These are phyloP conservation scores for Notothenia rossii DNA, from an alignment of 2,113 vertebrate genomes.

Conservation along the genomic window DNA sequence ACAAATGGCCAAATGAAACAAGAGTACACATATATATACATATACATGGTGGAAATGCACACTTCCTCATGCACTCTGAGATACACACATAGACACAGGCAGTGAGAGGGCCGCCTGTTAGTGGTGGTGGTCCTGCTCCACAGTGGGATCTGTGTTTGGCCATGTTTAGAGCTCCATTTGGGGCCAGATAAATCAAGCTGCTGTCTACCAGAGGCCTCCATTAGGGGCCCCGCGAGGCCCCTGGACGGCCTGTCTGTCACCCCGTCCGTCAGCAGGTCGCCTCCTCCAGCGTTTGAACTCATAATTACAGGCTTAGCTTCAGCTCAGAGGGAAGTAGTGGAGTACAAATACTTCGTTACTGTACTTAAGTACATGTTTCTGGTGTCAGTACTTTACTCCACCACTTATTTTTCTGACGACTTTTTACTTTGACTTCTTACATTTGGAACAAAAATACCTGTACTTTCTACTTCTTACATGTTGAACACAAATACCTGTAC, in stretches of 20 bases:
- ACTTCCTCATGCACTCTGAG: conserved; percentile 31
- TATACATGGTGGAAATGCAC: conserved; percentile 15
- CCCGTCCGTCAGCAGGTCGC: conserved; percentile 70
- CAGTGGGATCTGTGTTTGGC: conserved; percentile 84
- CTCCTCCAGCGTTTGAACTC: conserved; percentile 81
- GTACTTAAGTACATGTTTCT: no score
- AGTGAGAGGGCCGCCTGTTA: conserved; percentile 63
- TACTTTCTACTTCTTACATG: no score
- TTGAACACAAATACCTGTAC: no score
- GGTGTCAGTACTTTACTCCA: no score
- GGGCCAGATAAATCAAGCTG: conserved; percentile 84
- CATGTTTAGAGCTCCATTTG: conserved; percentile 83
- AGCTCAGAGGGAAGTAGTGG: no score
- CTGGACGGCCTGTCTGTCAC: conserved; percentile 81
- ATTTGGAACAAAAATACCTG: no score
- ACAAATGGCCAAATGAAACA: conserved; percentile 26
- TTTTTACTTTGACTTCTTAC: no score
- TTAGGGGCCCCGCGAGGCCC: conserved; percentile 80
- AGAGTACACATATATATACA: conserved; percentile 14
- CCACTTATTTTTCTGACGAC: no score
- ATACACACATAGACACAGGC: conserved; percentile 33
- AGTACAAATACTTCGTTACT: no score
- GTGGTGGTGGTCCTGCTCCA: conserved; percentile 75
- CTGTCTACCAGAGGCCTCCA: conserved; percentile 84
- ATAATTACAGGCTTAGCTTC: conserved; percentile 82